Base-by-base conservation (phyloP, 2,888 invertebrate species). In the Lamellibrachia satsuma region DNA sequence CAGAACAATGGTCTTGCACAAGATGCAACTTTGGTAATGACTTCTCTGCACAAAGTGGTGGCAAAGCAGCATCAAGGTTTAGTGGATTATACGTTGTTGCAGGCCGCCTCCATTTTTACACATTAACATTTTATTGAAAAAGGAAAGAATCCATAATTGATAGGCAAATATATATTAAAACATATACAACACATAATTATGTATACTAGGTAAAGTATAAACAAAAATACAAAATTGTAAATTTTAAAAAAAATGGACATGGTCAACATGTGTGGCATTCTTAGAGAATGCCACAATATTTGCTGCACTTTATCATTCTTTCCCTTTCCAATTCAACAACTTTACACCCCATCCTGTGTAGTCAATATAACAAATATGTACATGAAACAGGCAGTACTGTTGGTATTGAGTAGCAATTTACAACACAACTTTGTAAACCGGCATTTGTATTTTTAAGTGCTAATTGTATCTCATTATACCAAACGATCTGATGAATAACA, bases 291-390 rank as follows among this genome's bases (percentile, higher is more conserved):
- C 75, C 75, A 75, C 75, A 75, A 75, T 75, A 75, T 75, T 75
- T n/a, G 75, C 75, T 75, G 75, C 75, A 75, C 75, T 75, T 75
- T 75, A 75, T 75, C 22, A 22, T 75, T 75, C 75, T 75, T 75
- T 75, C 75, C 75, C 75, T 75, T 75, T 75, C 75, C 75, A 75
- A 75, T 75, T 75, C 75, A 75, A 75, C 75, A 75, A 75, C 75
- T 6, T 75, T 75, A 22, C 22, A 75, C 75, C 75, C 75, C n/a
- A 75, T 75, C 15, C 75, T 75, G 75, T 15, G 75, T n/a, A n/a
- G 75, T 75, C 15, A n/a, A n/a, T n/a, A 15, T 75, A 75, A 75
- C 75, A 75, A 22, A 75, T 15, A 75, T 60, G 22, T 60, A 75
- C 15, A 75, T 22, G 75, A 75, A 75, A 22, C 75, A 6, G 75